Evolutionary conservation across 30 jellyfish, hydroid and myxozoan species (phyloP).

Genomic region (Aurelia sp.): DNA sequence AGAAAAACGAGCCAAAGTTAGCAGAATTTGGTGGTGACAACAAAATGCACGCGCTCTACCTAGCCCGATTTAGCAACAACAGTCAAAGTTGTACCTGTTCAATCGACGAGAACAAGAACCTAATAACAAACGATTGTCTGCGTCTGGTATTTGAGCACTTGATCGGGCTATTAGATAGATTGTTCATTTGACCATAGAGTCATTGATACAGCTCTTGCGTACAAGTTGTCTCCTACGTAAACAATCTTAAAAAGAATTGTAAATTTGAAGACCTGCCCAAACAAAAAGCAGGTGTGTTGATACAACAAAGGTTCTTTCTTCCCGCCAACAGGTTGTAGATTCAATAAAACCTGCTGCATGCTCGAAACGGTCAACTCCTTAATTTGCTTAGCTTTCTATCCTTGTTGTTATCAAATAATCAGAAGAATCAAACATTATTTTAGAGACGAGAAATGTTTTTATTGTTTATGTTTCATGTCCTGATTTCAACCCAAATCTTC

Average conservation of each 20-base stretch:
- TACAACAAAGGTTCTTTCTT: conserved; percentile 3
- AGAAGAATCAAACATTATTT: no score
- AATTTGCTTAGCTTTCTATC: conserved; percentile 4
- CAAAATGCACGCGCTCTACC: no score
- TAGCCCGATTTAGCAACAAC: background rate
- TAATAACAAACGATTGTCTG: no score
- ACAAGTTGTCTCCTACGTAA: background rate
- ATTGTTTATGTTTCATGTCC: no score
- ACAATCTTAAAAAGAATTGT: background rate
- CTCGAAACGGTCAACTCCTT: conserved; percentile 8
- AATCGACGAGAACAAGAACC: background rate
- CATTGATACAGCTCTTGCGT: background rate
- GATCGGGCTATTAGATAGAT: background rate
- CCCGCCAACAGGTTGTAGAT: conserved; percentile 37
- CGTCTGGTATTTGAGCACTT: no score
- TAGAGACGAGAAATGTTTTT: no score
- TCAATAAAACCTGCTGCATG: conserved; percentile 2
- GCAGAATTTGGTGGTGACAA: no score
- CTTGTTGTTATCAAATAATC: no score
- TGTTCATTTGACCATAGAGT: background rate
- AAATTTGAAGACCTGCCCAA: conserved; percentile 68
- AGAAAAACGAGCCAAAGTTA: no score
- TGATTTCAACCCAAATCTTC: no score
- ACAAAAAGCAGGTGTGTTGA: conserved; percentile 56
- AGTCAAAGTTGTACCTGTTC: background rate